Evolutionary conservation across 53 echinoderm and acorn worm species (phyloP), one percentile per base, ranked within the genome.

Genomic region (Holothuria scabra): DNA sequence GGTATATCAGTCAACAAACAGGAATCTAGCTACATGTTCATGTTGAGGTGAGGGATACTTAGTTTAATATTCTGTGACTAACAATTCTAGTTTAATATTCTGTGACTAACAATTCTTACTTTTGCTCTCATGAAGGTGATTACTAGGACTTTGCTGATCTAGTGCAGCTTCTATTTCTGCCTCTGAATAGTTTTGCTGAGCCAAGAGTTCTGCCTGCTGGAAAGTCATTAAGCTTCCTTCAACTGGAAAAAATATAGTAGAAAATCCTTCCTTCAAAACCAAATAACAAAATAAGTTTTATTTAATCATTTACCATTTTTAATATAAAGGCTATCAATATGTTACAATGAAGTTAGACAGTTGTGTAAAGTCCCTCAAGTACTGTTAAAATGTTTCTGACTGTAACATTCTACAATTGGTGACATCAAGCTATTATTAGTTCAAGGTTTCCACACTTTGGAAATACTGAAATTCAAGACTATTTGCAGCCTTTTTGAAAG

Each of bases 161-260:
- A 99, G 74, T 29, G 94, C 91, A 1, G 91, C 99, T 46, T 84
- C 94, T 23, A 99, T 91, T 21, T 99, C 99, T 12, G 93, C 70
- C 44, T 99, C 99, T 23, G 89, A 78, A 4, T 89, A 65, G 76
- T 94, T 85, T 46, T 99, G 88, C 60, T 99, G 92, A 26, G 91
- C 87, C 57, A 99, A 49, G 23, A 84, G 87, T 74, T 99, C 99
- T 25, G 94, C 94, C 46, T 87, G 90, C 86, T 99, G 99, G 70
- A 99, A 99, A 8, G 92, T 76, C 63, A 90, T 74, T 83, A 99
- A 65, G 67, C 99, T 99, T 2, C 94, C 93, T 62, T 88, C 88
- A 52, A 99, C 99, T 94, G 82, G 9, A 74, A 58, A 23, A 44
- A 21, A 81, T 14, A 52, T 8, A 16, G 16, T 74, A 65, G 52